phyloP scores from a whole-genome alignment of 2,888 invertebrate genomes.

The Parnassius smintheus region DNA sequence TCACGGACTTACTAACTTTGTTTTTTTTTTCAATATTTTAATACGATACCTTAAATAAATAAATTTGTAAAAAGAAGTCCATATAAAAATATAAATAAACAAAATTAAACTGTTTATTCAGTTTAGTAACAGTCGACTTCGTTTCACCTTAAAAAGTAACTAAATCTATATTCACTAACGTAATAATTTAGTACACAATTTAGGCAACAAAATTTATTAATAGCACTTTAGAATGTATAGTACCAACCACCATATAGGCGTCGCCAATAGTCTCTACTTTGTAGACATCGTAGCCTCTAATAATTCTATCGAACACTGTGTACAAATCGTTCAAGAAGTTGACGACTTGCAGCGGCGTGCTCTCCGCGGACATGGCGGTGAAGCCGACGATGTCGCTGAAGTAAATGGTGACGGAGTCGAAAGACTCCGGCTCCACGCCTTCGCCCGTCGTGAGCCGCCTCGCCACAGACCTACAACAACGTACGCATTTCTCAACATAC shows the following conservation, averaged over 20 bases:
- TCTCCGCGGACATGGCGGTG: constrained; percentile 96
- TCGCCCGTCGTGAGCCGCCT: constrained; percentile 92
- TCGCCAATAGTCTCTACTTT: constrained; percentile 98
- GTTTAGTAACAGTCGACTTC: too few species aligned
- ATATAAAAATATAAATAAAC: too few species aligned
- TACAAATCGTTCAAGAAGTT: constrained; percentile 98
- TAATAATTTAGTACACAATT: not conserved
- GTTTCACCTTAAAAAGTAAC: too few species aligned
- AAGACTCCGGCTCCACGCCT: constrained; percentile 95
- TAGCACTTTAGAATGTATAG: not conserved
- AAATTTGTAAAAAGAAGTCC: too few species aligned
- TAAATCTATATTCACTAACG: not conserved
- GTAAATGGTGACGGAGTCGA: constrained; percentile 96
- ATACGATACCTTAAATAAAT: too few species aligned
- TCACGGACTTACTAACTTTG: not conserved
- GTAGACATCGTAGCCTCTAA: constrained; percentile 98
- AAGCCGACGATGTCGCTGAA: constrained; percentile 99
- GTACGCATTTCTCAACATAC: constrained; percentile 14
- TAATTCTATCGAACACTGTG: constrained; percentile 97
- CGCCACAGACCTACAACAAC: constrained; percentile 89
- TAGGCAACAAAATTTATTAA: not conserved
- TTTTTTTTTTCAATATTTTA: too few species aligned
- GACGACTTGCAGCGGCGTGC: constrained; percentile 96
- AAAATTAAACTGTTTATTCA: too few species aligned
- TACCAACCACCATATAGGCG: constrained; percentile 84